A percentile compares a stretch with the other conserved stretches of the same genome.
Evolutionary conservation across 2,113 vertebrate genomes (phyloP).

Genomic region (Sander vitreus): DNA sequence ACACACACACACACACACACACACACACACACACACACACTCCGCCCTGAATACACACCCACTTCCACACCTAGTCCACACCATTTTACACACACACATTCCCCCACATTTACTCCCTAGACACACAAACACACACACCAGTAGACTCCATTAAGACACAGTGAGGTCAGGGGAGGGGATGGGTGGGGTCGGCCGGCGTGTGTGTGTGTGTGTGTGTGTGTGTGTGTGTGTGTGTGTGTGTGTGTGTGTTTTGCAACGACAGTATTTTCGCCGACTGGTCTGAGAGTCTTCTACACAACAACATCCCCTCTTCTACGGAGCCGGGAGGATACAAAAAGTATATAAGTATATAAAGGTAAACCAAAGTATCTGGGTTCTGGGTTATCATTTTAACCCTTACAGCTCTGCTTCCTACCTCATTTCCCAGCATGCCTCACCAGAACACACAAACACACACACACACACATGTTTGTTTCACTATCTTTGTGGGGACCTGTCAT

Average conservation of each 20-base stretch:
- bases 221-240: conserved; percentile 1
- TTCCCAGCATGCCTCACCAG: no score
- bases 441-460: no score
- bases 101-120: conserved; percentile 24
- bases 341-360: no score
- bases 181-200: neutral
- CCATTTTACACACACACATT: conserved; percentile 31
- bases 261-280: neutral
- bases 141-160: conserved; percentile 32
- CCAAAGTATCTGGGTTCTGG: no score
- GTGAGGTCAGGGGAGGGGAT: conserved; percentile 18
- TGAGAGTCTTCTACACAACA: neutral
- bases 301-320: no score
- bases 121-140: conserved; percentile 34
- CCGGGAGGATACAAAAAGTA: no score
- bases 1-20: neutral
- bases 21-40: neutral
- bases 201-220: neutral
- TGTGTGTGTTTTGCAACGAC: neutral
- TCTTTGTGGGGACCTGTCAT: no score
- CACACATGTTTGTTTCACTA: no score
- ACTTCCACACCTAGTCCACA: no score
- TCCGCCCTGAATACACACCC: conserved; percentile 23
- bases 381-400: no score
- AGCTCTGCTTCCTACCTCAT: no score